Evolutionary conservation across 2,888 invertebrate species (phyloP).

Genomic region (Allophyes oxyacanthae): DNA sequence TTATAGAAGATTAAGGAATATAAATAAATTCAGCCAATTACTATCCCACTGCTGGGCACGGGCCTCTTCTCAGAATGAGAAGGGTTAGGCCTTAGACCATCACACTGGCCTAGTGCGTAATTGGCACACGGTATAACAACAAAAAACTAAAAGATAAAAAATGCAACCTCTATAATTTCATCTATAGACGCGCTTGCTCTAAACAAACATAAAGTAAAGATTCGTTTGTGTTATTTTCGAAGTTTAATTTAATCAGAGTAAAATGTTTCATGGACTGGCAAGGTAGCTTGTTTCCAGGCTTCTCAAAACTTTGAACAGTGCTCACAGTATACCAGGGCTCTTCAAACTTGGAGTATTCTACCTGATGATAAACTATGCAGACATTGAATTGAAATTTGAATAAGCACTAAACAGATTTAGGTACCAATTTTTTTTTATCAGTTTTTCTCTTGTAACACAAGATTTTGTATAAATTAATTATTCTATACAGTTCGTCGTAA

Average conservation of each 20-base stretch:
- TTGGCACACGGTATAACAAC: too few species aligned
- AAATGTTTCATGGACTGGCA: slow-evolving; percentile 41
- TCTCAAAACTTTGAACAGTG: slow-evolving; percentile 43
- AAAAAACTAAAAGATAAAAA: too few species aligned
- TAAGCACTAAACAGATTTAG: slow-evolving; percentile 19
- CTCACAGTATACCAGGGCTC: slow-evolving; percentile 29
- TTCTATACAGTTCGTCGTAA: too few species aligned
- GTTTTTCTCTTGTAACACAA: background rate
- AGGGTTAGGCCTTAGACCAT: too few species aligned
- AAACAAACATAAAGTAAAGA: slow-evolving; percentile 19
- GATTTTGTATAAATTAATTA: too few species aligned
- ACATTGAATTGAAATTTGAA: slow-evolving; percentile 31
- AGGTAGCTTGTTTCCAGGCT: slow-evolving; percentile 35
- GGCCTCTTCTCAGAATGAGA: too few species aligned
- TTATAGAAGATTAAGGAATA: too few species aligned
- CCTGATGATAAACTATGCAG: slow-evolving; percentile 45
- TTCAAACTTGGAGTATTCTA: slow-evolving; percentile 42
- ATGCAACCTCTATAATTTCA: slow-evolving; percentile 10
- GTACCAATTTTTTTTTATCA: background rate
- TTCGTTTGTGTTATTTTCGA: slow-evolving; percentile 23
- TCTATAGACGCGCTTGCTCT: slow-evolving; percentile 14
- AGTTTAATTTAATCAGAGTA: slow-evolving; percentile 49
- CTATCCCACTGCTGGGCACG: too few species aligned
- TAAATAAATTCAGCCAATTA: too few species aligned
- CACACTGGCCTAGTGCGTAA: too few species aligned